Percentiles rank a stretch among this genome's conserved stretches.
phyloP scores from a whole-genome alignment of 2,797 vertebrate genomes.

The Graptemys geographica region DNA sequence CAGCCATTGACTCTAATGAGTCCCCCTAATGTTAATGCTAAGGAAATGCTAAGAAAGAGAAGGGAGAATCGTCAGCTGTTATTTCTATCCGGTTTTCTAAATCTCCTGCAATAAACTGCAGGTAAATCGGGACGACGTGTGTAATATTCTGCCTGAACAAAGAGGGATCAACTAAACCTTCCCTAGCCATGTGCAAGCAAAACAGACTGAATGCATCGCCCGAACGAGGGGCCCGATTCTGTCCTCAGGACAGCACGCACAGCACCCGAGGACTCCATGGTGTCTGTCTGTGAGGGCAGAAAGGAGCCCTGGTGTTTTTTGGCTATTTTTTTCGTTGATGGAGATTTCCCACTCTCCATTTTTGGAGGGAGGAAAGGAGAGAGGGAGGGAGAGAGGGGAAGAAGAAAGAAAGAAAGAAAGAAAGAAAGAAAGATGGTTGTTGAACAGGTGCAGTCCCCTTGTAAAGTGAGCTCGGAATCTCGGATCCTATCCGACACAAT shows the following conservation, averaged over 20 bases:
- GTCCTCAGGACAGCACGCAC: neutral
- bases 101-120: neutral
- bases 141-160: neutral
- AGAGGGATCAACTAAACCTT: neutral
- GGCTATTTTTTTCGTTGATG: neutral
- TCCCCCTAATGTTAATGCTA: conserved; percentile 20
- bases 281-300: neutral
- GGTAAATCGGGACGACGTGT: neutral
- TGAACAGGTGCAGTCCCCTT: conserved; percentile 29
- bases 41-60: neutral
- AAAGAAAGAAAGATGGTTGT: neutral
- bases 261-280: too few species aligned
- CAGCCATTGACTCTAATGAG: conserved; percentile 16
- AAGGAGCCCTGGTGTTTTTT: too few species aligned
- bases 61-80: conserved; percentile 12
- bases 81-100: conserved; percentile 16
- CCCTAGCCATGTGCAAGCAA: neutral
- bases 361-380: neutral
- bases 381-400: neutral
- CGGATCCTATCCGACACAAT: neutral
- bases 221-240: neutral
- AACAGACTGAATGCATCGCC: neutral
- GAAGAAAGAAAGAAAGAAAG: neutral
- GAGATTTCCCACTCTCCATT: neutral
- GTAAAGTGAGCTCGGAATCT: neutral